Base-by-base conservation (phyloP, 2,113 vertebrate genomes). In the Lampris megalopsis region DNA sequence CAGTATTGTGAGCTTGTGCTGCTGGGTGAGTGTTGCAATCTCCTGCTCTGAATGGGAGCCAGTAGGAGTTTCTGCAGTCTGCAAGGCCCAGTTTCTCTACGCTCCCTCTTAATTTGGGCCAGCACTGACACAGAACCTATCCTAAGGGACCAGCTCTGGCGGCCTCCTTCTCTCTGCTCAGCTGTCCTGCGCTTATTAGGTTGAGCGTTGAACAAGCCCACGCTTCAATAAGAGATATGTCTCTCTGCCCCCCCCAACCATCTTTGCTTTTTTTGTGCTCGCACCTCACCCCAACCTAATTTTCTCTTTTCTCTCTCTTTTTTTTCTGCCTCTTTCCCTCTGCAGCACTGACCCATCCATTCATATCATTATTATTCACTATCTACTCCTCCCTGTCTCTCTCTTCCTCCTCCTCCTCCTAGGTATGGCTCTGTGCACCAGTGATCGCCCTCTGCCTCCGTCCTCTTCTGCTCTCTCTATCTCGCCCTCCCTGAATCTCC, bases 51-150 rank as follows among this genome's bases (percentile, higher is more conserved):
- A 91, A 91, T 80, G 68, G 74, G 68, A 86, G 85, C 77, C 75
- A 82, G 74, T 78, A 52, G 66, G 85, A 89, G 86, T 68, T 87
- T 73, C 68, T 86, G 56, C 63, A 67, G 60, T 86, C 49, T 48
- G 75, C 65, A 71, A 80, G 79, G 82, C 83, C 72, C 60, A 64
- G 83, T 90, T 91, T 78, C 76, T 73, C 68, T 77, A 68, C 75
- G 62, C 83, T 89, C 82, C 52, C 86, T 88, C 91, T 88, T 92
- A 90, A 94, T 93, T 91, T 89, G 84, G 91, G 80, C 89, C 87
- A 88, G 77, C 63, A 77, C 84, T 89, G 90, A 90, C 89, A 91
- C 83, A 86, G 82, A 81, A 85, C 80, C 79, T 81, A 4, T 89
- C 87, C 86, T 73, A 5, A 1, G 84, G 86, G 86, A 86, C 37